Base-by-base conservation (phyloP, 2,113 vertebrate species). In the Pedetes capensis region DNA sequence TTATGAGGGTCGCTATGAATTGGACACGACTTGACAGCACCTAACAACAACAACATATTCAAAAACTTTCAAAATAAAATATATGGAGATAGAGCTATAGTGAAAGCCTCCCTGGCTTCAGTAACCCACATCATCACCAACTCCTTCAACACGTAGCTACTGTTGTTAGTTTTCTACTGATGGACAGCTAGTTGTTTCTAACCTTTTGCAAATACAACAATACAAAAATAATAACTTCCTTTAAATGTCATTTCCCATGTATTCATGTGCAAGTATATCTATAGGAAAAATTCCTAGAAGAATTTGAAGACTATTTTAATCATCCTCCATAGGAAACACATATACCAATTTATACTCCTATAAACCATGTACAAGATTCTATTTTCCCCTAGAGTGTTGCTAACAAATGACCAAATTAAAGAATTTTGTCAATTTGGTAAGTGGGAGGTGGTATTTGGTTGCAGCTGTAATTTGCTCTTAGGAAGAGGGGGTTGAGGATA, bases 61-160 rank as follows among this genome's bases (percentile, higher is more conserved):
- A n/a, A n/a, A n/a, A n/a, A n/a, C n/a, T 29, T 75, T 61, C n/a
- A 92, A 93, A 89, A 87, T 32, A 78, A 81, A 84, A 85, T n/a
- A 42, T 63, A 37, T 53, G n/a, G 14, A 59, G 47, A 82, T 79
- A 42, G 9, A 51, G 32, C 18, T 42, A 7, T 16, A 42, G 17
- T 68, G 9, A 55, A 71, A 71, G 23, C 4, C 39, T 89, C 69
- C 22, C 29, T 85, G 12, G 1, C 44, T 34, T 3, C 14, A 23
- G 0, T n/a, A 6, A 57, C 20, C 23, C 64, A 20, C 39, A 44
- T 69, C 59, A 39, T 64, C 17, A 44, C 55, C 44, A 42, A 83
- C n/a, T 64, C 61, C 42, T 59, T 34, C 72, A 74, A 51, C 3
- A 16, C 42, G 10, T 66, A 39, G 55, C 8, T 17, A 14, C 16